Percentiles rank a stretch among this genome's conserved stretches.
These are phyloP conservation scores for Bucorvus abyssinicus DNA, from an alignment of 2,797 vertebrate species.

Conservation along the genomic window DNA sequence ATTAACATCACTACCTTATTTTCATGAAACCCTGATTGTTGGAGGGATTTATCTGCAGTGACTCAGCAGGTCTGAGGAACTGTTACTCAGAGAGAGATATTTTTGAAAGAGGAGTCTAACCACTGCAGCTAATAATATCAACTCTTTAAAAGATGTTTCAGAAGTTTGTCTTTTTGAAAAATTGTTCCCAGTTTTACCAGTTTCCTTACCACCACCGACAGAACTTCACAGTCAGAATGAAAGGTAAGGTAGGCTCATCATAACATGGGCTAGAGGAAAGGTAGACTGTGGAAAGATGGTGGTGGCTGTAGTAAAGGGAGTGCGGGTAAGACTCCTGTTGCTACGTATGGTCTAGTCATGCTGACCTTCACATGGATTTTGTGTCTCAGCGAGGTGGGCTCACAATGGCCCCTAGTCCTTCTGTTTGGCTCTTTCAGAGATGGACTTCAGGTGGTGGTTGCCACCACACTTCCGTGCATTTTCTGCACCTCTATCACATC, in stretches of 20 bases:
- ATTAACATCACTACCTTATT: neutral
- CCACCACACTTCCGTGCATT: neutral
- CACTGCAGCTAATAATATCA: neutral
- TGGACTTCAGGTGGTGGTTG: neutral
- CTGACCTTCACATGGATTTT: neutral
- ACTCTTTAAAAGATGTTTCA: neutral
- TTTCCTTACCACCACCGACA: neutral
- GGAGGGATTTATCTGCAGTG: slow-evolving; percentile 30
- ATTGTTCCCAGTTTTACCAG: neutral
- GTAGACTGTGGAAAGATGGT: neutral
- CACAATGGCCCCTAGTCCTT: neutral
- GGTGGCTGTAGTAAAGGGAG: neutral
- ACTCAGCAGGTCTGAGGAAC: slow-evolving; percentile 1
- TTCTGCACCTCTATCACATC: rapidly evolving
- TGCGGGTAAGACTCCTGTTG: neutral
- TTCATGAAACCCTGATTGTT: neutral
- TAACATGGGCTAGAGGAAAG: neutral
- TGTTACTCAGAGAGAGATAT: neutral
- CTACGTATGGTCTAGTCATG: neutral
- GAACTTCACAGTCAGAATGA: neutral
- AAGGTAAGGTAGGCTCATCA: rapidly evolving
- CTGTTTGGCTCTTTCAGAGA: neutral
- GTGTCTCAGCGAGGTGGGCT: neutral
- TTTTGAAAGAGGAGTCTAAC: neutral
- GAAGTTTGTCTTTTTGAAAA: neutral